These are phyloP conservation scores for Limnodromus scolopaceus DNA, from an alignment of 2,797 vertebrate genomes.

Conservation along the genomic window DNA sequence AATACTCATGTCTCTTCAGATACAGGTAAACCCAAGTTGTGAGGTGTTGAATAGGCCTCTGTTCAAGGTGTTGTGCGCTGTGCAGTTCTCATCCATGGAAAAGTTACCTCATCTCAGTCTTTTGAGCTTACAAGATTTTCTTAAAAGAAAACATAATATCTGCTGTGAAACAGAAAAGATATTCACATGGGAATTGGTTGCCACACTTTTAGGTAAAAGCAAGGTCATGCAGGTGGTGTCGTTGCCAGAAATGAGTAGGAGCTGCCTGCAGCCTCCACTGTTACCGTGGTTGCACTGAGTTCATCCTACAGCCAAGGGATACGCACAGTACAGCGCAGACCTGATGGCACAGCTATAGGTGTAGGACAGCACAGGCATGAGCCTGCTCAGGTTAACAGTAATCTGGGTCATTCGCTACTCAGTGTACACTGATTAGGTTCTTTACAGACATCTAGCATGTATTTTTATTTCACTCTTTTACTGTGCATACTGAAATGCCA, in stretches of 20 bases:
- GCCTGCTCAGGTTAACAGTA: background rate
- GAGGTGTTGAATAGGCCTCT: background rate
- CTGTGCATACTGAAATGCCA: background rate
- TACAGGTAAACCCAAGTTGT: background rate
- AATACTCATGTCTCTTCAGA: background rate
- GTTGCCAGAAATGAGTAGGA: background rate
- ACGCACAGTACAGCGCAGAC: background rate
- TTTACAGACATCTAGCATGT: background rate
- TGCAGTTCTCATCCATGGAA: background rate
- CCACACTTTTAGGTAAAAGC: background rate
- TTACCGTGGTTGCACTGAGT: rapidly evolving
- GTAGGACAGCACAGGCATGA: background rate
- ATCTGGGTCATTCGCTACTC: background rate
- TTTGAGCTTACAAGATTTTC: background rate
- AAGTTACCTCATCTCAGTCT: background rate
- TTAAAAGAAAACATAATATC: background rate
- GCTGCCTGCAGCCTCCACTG: background rate
- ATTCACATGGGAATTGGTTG: background rate
- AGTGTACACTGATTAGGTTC: background rate
- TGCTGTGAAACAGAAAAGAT: background rate
- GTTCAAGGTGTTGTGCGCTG: rapidly evolving
- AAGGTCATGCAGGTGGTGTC: rapidly evolving
- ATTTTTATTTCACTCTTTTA: background rate
- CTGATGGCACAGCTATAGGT: rapidly evolving
- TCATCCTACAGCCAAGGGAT: background rate